Percentiles rank a stretch among this genome's conserved stretches.
phyloP scores from a whole-genome alignment of 2,888 invertebrate species.

The Neria commutata region DNA sequence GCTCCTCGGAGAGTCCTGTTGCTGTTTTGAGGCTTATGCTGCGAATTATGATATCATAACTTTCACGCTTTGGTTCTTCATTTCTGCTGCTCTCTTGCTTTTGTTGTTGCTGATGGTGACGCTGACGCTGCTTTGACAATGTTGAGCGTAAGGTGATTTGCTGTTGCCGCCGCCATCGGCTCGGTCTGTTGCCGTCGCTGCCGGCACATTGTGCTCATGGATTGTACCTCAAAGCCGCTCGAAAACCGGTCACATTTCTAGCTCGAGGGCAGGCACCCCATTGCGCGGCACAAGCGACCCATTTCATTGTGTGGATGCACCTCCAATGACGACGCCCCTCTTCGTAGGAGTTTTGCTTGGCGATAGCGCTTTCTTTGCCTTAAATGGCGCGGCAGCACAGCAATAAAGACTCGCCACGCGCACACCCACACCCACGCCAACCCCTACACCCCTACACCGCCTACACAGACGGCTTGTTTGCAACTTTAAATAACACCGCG shows the following conservation, averaged over 20 bases:
- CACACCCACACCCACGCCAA: not conserved
- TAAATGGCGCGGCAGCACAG: constrained; percentile 28
- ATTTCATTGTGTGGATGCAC: too few species aligned
- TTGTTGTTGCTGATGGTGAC: not conserved
- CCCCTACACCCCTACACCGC: not conserved
- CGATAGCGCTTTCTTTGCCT: constrained; percentile 26
- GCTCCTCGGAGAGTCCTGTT: constrained; percentile 1
- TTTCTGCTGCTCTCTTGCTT: not conserved
- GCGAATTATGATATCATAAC: not conserved
- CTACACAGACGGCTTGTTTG: not conserved
- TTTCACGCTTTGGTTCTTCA: not conserved
- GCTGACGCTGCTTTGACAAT: constrained; percentile 2
- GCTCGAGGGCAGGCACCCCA: constrained; percentile 28
- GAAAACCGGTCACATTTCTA: constrained; percentile 31
- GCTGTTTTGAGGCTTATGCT: constrained; percentile 4
- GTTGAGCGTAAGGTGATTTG: constrained; percentile 37
- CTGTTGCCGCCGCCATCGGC: constrained; percentile 6
- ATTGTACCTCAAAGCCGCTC: constrained; percentile 30
- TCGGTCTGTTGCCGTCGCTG: not conserved
- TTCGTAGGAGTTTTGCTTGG: not conserved
- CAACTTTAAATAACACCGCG: not conserved
- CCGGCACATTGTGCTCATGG: constrained; percentile 13
- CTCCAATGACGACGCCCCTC: too few species aligned
- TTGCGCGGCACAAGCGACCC: too few species aligned
- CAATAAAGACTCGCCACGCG: constrained; percentile 18